These are phyloP conservation scores for Galeopsomyia nigrocyanea DNA, from an alignment of 2,888 invertebrate genomes.

Conservation along the genomic window DNA sequence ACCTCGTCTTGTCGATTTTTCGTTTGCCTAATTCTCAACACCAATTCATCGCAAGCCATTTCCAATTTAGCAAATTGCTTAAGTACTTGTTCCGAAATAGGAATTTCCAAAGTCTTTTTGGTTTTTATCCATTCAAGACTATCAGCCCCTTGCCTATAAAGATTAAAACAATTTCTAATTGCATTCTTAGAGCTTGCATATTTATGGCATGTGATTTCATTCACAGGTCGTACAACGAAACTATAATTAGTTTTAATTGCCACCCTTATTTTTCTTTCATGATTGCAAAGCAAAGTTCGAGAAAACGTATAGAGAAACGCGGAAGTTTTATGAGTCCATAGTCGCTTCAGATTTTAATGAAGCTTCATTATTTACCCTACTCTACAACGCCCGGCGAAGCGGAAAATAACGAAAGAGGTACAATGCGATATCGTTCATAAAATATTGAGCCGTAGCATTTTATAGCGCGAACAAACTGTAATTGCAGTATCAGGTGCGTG, in stretches of 20 bases:
- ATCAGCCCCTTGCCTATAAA: constrained; percentile 55
- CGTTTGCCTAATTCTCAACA: constrained; percentile 70
- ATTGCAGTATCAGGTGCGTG: not conserved
- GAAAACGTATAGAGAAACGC: too few species aligned
- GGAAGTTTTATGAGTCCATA: too few species aligned
- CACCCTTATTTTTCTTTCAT: not conserved
- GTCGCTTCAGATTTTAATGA: too few species aligned
- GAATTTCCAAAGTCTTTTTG: constrained; percentile 70
- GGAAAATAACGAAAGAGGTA: too few species aligned
- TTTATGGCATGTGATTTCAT: too few species aligned
- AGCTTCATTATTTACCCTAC: too few species aligned
- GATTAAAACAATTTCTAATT: not conserved
- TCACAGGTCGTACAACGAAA: too few species aligned
- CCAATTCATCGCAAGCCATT: constrained; percentile 66
- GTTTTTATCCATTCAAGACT: constrained; percentile 75
- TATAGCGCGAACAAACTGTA: not conserved
- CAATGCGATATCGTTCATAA: too few species aligned
- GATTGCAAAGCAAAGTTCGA: not conserved
- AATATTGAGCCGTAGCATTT: too few species aligned
- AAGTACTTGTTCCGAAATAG: constrained; percentile 68
- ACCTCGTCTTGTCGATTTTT: constrained; percentile 78
- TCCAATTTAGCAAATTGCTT: constrained; percentile 63
- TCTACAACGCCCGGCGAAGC: too few species aligned
- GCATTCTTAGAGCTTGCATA: too few species aligned
- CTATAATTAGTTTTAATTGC: too few species aligned